phyloP scores from a whole-genome alignment of 2,797 vertebrate species.

The Artibeus jamaicensis region DNA sequence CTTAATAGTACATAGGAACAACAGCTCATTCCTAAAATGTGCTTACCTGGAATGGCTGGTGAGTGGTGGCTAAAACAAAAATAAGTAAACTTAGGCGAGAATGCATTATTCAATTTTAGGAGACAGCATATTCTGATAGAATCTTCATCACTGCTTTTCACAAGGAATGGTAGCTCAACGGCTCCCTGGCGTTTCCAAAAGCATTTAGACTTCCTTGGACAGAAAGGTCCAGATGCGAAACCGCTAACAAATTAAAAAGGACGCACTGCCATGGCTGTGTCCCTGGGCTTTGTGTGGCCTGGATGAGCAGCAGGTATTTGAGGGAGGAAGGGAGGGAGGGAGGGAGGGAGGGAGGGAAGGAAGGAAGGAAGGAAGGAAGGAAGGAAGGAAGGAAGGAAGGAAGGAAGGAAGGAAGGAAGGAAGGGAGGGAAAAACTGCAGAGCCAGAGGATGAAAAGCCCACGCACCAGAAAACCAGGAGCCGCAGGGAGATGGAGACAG shows the following conservation, averaged over 20 bases:
- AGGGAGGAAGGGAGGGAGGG: not conserved
- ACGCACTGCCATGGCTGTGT: not conserved
- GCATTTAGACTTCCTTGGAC: not conserved
- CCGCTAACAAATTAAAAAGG: not conserved
- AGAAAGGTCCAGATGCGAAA: fast-evolving
- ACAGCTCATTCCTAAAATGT: not conserved
- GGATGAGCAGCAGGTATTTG: not conserved
- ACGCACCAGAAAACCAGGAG: not conserved
- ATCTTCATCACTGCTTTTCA: not conserved
- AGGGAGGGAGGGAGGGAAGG: not conserved
- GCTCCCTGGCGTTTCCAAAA: not conserved
- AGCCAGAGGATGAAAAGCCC: not conserved
- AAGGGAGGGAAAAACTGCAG: not conserved
- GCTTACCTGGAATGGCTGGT: not conserved
- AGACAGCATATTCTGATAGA: fast-evolving
- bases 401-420: not conserved
- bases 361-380: not conserved
- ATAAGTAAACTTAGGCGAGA: not conserved
- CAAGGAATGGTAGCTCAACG: not conserved
- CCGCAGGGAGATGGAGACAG: not conserved
- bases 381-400: not conserved
- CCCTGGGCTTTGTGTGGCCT: not conserved
- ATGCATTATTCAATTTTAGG: not conserved
- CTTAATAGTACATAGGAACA: not conserved
- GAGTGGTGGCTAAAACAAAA: not conserved